Percentiles rank a stretch among this genome's conserved stretches.
Evolutionary conservation across 2,113 vertebrate genomes (phyloP).

Genomic region (Hydropotes inermis): DNA sequence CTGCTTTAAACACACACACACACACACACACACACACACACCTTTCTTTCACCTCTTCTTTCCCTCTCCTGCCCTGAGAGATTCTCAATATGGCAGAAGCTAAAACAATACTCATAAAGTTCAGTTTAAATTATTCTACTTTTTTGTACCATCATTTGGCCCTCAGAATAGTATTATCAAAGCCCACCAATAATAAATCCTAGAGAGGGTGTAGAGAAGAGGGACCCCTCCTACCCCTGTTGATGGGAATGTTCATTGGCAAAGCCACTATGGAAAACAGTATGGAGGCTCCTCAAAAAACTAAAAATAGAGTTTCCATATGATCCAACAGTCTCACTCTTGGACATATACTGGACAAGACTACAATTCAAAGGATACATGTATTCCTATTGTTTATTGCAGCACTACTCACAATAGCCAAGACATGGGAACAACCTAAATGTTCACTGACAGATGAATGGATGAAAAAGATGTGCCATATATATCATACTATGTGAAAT

Average conservation of each 20-base stretch:
- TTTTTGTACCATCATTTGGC: not conserved
- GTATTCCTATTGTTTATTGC: not conserved
- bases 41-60: not conserved
- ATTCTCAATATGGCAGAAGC: not conserved
- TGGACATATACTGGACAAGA: no score
- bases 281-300: not conserved
- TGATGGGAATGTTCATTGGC: not conserved
- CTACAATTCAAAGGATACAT: no score
- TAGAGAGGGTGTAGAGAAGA: not conserved
- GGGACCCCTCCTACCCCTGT: not conserved
- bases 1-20: not conserved
- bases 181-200: not conserved
- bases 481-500: not conserved
- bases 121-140: not conserved
- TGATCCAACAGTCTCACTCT: no score
- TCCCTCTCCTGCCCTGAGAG: not conserved
- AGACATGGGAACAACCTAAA: not conserved
- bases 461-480: not conserved
- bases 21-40: fast-evolving
- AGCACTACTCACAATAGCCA: not conserved
- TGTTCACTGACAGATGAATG: not conserved
- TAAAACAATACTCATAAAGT: not conserved
- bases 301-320: not conserved
- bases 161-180: not conserved
- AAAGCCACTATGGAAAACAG: not conserved